Evolutionary conservation across 2,113 vertebrate species (phyloP).

Genomic region (Oreochromis spilurus): DNA sequence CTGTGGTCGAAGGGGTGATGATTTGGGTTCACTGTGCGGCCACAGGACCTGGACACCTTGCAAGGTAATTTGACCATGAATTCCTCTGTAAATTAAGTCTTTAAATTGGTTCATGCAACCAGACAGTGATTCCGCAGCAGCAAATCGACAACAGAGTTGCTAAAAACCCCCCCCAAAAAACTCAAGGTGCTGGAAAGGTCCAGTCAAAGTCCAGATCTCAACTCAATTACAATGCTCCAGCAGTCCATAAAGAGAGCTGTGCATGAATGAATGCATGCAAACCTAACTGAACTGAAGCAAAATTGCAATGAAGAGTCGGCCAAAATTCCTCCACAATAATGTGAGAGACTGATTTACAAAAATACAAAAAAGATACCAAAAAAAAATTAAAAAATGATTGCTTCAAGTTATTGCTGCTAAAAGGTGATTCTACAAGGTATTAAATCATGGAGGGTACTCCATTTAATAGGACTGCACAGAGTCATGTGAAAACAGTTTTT

Average conservation of each 20-base stretch:
- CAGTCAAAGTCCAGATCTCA: background rate
- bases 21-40: background rate
- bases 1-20: background rate
- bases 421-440: background rate
- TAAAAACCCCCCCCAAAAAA: background rate
- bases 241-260: background rate
- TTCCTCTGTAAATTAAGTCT: background rate
- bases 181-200: background rate
- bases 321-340: background rate
- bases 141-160: background rate
- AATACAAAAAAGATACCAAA: background rate
- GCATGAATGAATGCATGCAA: background rate
- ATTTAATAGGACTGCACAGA: background rate
- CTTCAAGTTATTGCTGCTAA: background rate
- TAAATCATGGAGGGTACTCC: background rate
- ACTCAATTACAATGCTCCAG: background rate
- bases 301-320: background rate
- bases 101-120: background rate
- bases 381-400: rapidly evolving
- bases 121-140: background rate
- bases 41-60: background rate
- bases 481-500: background rate
- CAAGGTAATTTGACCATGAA: background rate
- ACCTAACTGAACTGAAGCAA: background rate
- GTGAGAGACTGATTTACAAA: background rate